These are phyloP conservation scores for Molorchus minor DNA, from an alignment of 2,888 invertebrate genomes.

Conservation along the genomic window DNA sequence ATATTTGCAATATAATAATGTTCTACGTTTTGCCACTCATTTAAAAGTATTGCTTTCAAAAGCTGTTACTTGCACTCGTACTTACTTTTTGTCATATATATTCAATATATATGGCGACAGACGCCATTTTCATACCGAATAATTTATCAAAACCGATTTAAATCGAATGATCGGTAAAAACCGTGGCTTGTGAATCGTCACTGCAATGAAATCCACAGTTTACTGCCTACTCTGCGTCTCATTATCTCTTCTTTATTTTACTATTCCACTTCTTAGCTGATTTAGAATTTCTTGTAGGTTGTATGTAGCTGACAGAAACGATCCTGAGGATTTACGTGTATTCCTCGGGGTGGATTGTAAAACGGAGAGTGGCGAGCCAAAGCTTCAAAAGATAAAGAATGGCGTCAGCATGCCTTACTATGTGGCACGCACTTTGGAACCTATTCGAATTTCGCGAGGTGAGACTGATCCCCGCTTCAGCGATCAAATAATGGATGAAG, in stretches of 20 bases:
- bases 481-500: slow-evolving; percentile 60
- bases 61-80: too few relatives aligned
- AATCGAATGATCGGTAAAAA: too few relatives aligned
- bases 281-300: slow-evolving; percentile 59
- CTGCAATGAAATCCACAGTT: too few relatives aligned
- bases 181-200: too few relatives aligned
- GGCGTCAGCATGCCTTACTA: slow-evolving; percentile 53
- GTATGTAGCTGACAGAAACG: slow-evolving; percentile 64
- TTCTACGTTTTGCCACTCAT: too few relatives aligned
- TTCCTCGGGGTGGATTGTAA: slow-evolving; percentile 58
- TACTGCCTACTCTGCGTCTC: too few relatives aligned
- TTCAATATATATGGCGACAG: too few relatives aligned
- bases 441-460: slow-evolving; percentile 62
- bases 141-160: too few relatives aligned
- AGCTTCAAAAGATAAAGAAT: slow-evolving; percentile 52
- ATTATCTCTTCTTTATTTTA: background rate
- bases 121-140: too few relatives aligned
- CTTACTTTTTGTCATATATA: too few relatives aligned
- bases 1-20: too few relatives aligned
- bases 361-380: slow-evolving; percentile 53
- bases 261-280: background rate
- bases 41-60: too few relatives aligned
- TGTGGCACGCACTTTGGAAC: slow-evolving; percentile 63
- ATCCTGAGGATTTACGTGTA: slow-evolving; percentile 56
- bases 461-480: slow-evolving; percentile 65